Conservation (phyloP, 1,140 invertebrate species). For the Brachionus sp. region DNA sequence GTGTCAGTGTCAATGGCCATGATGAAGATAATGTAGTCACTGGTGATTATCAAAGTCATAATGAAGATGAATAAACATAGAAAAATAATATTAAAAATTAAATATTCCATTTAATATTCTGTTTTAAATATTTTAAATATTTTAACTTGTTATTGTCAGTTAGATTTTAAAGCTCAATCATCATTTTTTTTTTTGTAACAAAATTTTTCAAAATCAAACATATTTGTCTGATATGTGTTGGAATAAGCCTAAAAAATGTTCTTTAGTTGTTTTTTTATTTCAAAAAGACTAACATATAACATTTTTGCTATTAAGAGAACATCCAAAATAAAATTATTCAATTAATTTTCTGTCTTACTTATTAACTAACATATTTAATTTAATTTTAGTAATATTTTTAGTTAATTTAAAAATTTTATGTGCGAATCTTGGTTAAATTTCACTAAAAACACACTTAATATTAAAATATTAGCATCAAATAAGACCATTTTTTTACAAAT, state of each 20-base stretch:
- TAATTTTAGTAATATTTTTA: too few species aligned
- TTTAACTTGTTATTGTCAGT: background rate
- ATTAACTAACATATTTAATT: too few species aligned
- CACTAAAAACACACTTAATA: too few species aligned
- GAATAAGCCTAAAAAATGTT: background rate
- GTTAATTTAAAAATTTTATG: too few species aligned
- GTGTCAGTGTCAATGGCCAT: conserved; percentile 12
- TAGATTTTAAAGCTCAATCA: background rate
- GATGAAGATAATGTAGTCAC: conserved; percentile 20
- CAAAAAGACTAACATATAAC: background rate
- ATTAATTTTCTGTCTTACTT: background rate
- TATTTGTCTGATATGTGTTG: background rate
- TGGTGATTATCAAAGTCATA: conserved; percentile 36
- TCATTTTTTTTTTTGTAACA: background rate
- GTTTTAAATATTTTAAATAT: background rate
- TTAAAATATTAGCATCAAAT: too few species aligned
- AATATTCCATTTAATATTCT: background rate
- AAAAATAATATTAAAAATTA: background rate
- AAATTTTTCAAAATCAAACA: background rate
- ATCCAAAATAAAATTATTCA: background rate
- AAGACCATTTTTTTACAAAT: too few species aligned
- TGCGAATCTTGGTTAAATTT: too few species aligned
- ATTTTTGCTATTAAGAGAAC: background rate
- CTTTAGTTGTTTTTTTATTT: background rate
- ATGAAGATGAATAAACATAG: background rate